A percentile compares a stretch with the other conserved stretches of the same genome.
Evolutionary conservation across 2,888 invertebrate species (phyloP).

Genomic region (Pyralis farinalis): DNA sequence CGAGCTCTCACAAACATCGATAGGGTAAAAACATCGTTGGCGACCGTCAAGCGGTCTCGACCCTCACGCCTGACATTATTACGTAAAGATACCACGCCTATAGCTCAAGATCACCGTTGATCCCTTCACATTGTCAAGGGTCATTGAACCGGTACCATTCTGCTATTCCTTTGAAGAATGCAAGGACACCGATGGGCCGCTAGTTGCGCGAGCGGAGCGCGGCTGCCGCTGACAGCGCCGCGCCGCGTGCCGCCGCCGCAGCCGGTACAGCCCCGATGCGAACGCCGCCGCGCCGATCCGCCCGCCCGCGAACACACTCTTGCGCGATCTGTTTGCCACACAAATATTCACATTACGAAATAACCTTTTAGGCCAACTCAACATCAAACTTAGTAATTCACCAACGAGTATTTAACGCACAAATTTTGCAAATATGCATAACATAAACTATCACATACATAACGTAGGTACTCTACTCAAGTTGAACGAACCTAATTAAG

Average conservation of each 20-base stretch:
- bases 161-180: conserved; percentile 67
- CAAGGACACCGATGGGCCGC: conserved; percentile 65
- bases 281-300: conserved; percentile 16
- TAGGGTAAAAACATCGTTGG: conserved; percentile 19
- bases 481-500: background rate
- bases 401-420: conserved; percentile 6
- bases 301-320: conserved; percentile 27
- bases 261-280: conserved; percentile 13
- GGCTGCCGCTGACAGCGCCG: conserved; percentile 11
- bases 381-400: conserved; percentile 20
- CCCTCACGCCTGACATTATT: conserved; percentile 53
- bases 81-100: conserved; percentile 61
- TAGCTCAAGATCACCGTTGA: conserved; percentile 47
- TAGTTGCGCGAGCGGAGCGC: conserved; percentile 21
- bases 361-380: conserved; percentile 41
- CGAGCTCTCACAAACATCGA: background rate
- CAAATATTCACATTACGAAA: conserved; percentile 52
- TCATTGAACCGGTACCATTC: conserved; percentile 70
- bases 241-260: conserved; percentile 14
- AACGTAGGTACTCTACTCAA: conserved; percentile 4
- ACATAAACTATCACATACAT: too few relatives aligned
- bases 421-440: conserved; percentile 14
- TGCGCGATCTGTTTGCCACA: conserved; percentile 41
- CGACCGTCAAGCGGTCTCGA: conserved; percentile 51
- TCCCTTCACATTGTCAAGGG: conserved; percentile 72